A percentile compares a stretch with the other conserved stretches of the same genome.
phyloP scores from a whole-genome alignment of 2,797 vertebrate species.

The Cebuella pygmaea region DNA sequence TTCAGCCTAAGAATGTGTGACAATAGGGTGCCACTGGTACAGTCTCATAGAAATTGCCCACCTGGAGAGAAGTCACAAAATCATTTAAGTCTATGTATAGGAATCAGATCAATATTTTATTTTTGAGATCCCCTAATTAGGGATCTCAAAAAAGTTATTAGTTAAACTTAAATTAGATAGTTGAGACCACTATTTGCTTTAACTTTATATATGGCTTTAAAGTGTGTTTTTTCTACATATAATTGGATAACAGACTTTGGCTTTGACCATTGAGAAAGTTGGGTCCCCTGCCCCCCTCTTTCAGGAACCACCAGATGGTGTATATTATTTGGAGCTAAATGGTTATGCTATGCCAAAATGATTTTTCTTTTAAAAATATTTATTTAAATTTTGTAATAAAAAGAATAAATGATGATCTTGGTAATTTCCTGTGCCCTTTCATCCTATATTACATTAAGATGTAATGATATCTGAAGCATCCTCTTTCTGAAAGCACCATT shows the following conservation, averaged over 20 bases:
- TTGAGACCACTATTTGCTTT: neutral
- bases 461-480: neutral
- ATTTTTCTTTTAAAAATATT: constrained; percentile 5
- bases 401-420: neutral
- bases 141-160: neutral
- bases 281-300: neutral
- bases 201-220: neutral
- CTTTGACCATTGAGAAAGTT: neutral
- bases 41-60: neutral
- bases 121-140: neutral
- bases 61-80: neutral
- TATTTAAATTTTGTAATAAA: constrained; percentile 22
- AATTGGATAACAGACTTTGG: neutral
- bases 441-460: neutral
- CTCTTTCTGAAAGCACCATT: neutral
- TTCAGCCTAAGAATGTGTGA: neutral
- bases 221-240: neutral
- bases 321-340: neutral
- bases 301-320: neutral
- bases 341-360: neutral
- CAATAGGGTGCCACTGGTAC: neutral
- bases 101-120: neutral
- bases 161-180: neutral
- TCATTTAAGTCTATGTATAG: neutral
- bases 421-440: neutral